A percentile compares a stretch with the other conserved stretches of the same genome.
These are phyloP conservation scores for Lophotis ruficrista DNA, from an alignment of 2,113 vertebrate species.

Conservation along the genomic window DNA sequence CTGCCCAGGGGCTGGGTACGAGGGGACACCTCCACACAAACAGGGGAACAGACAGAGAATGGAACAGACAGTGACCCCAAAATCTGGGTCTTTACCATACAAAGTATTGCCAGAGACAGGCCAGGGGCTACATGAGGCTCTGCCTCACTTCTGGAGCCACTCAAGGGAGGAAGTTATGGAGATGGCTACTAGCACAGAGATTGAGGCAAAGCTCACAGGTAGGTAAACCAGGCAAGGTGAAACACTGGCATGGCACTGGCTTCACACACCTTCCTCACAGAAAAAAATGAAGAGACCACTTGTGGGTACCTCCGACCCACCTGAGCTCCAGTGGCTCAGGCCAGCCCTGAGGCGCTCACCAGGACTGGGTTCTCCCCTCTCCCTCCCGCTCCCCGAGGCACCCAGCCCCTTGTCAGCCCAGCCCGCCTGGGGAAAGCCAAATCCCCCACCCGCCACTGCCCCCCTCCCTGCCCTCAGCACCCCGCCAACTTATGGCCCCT, in stretches of 20 bases:
- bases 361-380: neutral
- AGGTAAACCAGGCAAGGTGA: neutral
- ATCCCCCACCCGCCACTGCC: neutral
- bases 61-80: neutral
- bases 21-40: neutral
- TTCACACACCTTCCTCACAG: too few species aligned
- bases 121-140: neutral
- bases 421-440: neutral
- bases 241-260: neutral
- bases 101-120: neutral
- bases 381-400: fast-evolving
- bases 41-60: neutral
- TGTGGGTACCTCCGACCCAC: neutral
- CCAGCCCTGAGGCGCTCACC: fast-evolving
- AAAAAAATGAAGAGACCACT: neutral
- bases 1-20: fast-evolving
- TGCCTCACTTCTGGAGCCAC: neutral
- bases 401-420: neutral
- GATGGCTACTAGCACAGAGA: too few species aligned
- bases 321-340: neutral
- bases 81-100: neutral
- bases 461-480: too few species aligned
- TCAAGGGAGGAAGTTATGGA: too few species aligned
- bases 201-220: neutral
- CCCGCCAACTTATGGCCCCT: too few species aligned